Evolutionary conservation across 2,888 invertebrate species (phyloP).

Genomic region (Drosophila atripex): DNA sequence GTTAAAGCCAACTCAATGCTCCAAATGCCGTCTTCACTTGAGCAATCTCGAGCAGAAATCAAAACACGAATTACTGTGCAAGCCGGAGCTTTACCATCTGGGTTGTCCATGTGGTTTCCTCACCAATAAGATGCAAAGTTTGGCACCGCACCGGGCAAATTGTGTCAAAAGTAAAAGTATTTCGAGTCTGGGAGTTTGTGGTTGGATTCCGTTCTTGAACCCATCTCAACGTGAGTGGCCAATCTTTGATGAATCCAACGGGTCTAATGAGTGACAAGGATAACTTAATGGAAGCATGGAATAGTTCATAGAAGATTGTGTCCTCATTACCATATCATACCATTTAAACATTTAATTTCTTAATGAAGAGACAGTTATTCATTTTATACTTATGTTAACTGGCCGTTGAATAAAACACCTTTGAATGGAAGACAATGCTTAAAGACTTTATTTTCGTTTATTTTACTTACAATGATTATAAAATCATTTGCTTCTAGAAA

Average conservation of each 20-base stretch:
- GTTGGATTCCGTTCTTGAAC: background rate
- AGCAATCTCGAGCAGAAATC: background rate
- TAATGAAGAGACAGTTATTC: background rate
- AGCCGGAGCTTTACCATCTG: background rate
- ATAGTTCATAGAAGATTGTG: no score
- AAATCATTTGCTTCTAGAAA: constrained; percentile 21
- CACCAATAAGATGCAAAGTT: background rate
- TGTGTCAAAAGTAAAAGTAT: background rate
- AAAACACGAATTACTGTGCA: background rate
- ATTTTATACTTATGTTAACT: background rate
- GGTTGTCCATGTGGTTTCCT: background rate
- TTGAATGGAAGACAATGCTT: constrained; percentile 11
- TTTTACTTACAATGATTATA: constrained; percentile 7
- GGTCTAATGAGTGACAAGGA: no score
- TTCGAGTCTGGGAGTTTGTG: background rate
- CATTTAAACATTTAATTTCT: no score
- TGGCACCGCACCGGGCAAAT: background rate
- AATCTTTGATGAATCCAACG: background rate
- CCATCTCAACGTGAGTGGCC: background rate
- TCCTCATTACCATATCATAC: no score
- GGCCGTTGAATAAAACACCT: background rate
- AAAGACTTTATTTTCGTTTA: constrained; percentile 11
- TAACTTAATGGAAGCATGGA: no score
- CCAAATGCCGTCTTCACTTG: background rate
- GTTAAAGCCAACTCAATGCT: background rate